These are phyloP conservation scores for Macrosiphum euphorbiae DNA, from an alignment of 2,888 invertebrate genomes.

Conservation along the genomic window DNA sequence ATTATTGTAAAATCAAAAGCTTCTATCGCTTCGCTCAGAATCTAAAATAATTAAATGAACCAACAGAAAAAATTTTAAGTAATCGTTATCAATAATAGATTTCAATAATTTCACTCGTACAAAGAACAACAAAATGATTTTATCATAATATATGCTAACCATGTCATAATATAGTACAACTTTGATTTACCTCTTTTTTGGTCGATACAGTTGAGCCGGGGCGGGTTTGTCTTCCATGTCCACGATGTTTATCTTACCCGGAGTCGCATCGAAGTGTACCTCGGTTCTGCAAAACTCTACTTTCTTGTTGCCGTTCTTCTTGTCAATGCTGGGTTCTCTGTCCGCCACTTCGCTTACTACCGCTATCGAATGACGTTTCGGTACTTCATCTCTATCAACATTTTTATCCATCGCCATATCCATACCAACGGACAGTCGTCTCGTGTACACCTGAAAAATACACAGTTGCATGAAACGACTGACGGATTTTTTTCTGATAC, in stretches of 20 bases:
- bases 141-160: background rate
- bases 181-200: constrained; percentile 60
- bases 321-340: constrained; percentile 69
- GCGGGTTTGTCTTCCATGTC: constrained; percentile 91
- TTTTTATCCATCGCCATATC: background rate
- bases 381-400: background rate
- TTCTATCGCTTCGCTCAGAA: no score
- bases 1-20: no score
- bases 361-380: constrained; percentile 61
- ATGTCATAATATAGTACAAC: background rate
- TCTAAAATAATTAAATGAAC: background rate
- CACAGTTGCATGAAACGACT: background rate
- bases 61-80: background rate
- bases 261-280: constrained; percentile 87
- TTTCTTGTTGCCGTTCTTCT: constrained; percentile 75
- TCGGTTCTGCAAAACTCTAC: constrained; percentile 92
- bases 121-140: background rate
- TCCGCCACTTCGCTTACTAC: constrained; percentile 55
- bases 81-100: background rate
- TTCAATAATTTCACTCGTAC: background rate
- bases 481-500: background rate
- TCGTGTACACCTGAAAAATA: constrained; percentile 19
- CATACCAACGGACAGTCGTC: constrained; percentile 44
- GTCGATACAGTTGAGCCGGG: constrained; percentile 76
- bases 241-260: constrained; percentile 87